Base-by-base conservation (phyloP, 2,888 invertebrate genomes). In the Amorpha juglandis region DNA sequence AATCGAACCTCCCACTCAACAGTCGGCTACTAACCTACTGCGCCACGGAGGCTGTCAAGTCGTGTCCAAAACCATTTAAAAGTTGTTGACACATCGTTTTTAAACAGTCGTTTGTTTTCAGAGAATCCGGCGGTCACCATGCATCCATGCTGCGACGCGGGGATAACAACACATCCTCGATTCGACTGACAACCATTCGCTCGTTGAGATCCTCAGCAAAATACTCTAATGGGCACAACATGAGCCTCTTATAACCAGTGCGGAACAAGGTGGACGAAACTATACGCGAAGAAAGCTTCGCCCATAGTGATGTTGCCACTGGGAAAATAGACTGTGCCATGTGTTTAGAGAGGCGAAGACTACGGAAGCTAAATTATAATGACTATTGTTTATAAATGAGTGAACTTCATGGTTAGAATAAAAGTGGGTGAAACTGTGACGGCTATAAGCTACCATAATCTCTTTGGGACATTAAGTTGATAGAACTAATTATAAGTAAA, bases 51-150 rank as follows among this genome's bases (percentile, higher is more conserved):
- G n/a, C n/a, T n/a, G n/a, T n/a, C n/a, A n/a, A n/a, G n/a, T n/a
- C n/a, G n/a, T n/a, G n/a, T n/a, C n/a, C n/a, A n/a, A n/a, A n/a
- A n/a, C n/a, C n/a, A n/a, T n/a, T n/a, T 27, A 27, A 27, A 27
- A 1, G 27, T 4, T 27, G 27, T 27, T 27, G 27, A 27, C 4
- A 42, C 42, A 9, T 45, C 12, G 45, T 63, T 33, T 16, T 51
- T 8, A 51, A 7, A 19, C 4, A 21, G 16, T n/a, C 19, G 11
- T 62, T 47, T 71, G 47, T 68, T 84, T 73, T n/a, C 84, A 92
- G 92, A 73, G 91, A 92, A 71, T 91, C 91, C 0, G 90, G 88
- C 14, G 91, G 88, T 0, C 83, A 82, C 1, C 91, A 89, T n/a
- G 90, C 90, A 0, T 93, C 92, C 0, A 74, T 89, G 1, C 78